A percentile compares a stretch with the other conserved stretches of the same genome.
phyloP scores from a whole-genome alignment of 2,888 invertebrate species.

The Hyles lineata region DNA sequence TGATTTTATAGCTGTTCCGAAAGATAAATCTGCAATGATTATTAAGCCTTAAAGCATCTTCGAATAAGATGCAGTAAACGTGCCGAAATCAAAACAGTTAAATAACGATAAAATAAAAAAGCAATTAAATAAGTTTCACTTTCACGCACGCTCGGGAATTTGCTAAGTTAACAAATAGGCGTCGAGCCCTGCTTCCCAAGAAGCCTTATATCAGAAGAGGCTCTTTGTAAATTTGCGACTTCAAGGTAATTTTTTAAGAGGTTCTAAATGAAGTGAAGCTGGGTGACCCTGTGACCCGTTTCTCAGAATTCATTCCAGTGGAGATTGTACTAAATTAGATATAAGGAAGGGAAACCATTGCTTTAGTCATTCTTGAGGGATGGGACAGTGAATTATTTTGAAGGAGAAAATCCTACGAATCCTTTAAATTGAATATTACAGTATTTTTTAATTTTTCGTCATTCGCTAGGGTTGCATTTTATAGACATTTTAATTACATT shows the following conservation, averaged over 20 bases:
- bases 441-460: not conserved
- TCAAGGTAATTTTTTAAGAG: conserved; percentile 26
- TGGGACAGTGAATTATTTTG: not conserved
- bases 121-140: not conserved
- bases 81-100: not conserved
- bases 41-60: no score
- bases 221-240: conserved; percentile 4
- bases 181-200: not conserved
- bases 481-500: no score
- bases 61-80: not conserved
- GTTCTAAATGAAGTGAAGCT: conserved; percentile 21
- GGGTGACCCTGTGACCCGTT: conserved; percentile 16
- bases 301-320: conserved; percentile 19
- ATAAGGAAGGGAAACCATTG: conserved; percentile 8
- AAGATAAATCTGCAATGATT: no score
- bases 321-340: conserved; percentile 17
- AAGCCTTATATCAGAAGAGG: not conserved
- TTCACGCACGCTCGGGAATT: conserved; percentile 13
- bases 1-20: no score
- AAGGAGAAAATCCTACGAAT: not conserved
- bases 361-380: not conserved
- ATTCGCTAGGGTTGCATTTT: no score
- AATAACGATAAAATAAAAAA: conserved; percentile 4
- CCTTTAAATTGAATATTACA: not conserved
- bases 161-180: not conserved